A percentile compares a stretch with the other conserved stretches of the same genome.
phyloP scores from a whole-genome alignment of 2,113 vertebrate species.

The Anarhynchus alexandrinus region DNA sequence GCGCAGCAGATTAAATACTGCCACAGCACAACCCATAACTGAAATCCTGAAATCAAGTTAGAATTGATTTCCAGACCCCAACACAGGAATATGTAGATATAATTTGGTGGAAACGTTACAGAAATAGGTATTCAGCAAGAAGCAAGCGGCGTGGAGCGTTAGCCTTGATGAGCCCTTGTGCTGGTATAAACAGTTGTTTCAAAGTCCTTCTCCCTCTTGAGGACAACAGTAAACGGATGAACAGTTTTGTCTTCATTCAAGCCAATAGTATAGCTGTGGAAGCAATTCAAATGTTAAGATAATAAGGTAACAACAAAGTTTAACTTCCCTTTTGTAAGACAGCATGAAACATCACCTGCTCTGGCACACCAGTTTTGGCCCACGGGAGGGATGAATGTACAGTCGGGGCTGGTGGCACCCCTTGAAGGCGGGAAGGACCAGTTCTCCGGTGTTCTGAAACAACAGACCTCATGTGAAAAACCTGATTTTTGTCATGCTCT shows the following conservation, averaged over 20 bases:
- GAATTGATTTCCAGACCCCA: slow-evolving; percentile 11
- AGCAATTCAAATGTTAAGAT: not conserved
- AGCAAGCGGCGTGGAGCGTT: not conserved
- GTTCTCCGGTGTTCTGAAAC: not conserved
- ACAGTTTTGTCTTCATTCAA: not conserved
- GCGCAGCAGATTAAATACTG: not conserved
- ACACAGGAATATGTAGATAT: not conserved
- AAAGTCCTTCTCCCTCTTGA: not conserved
- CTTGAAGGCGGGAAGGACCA: not conserved
- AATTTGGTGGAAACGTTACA: not conserved
- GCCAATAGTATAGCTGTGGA: not conserved
- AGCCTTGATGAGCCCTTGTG: not conserved
- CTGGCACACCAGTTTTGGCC: not conserved
- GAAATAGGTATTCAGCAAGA: slow-evolving; percentile 12
- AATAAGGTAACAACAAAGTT: not conserved
- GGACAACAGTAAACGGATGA: not conserved
- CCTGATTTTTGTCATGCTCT: not conserved
- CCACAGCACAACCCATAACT: not conserved
- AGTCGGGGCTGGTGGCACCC: too few species aligned
- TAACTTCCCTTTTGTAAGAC: not conserved
- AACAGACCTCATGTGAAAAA: not conserved
- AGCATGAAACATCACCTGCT: not conserved
- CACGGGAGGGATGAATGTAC: not conserved
- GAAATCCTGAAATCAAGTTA: slow-evolving; percentile 30
- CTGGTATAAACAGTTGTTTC: not conserved